phyloP scores from a whole-genome alignment of 2,113 vertebrate genomes.

The Euleptes europaea region DNA sequence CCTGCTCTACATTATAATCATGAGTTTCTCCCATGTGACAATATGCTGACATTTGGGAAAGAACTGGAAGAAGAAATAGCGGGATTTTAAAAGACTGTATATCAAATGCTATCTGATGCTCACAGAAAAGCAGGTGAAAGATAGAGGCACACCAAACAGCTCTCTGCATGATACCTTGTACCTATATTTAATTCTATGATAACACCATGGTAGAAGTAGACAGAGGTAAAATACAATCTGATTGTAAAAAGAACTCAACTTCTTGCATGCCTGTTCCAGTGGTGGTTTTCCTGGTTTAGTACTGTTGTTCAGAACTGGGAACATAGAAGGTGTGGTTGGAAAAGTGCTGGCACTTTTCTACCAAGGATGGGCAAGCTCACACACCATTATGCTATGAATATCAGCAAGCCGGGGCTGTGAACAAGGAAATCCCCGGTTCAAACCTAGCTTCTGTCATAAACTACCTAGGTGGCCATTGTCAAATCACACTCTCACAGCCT shows the following conservation, averaged over 20 bases:
- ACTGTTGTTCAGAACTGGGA: background rate
- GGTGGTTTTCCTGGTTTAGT: background rate
- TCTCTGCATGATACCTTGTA: background rate
- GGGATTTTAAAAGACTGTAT: constrained; percentile 53
- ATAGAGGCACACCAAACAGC: no score
- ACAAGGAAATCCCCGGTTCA: no score
- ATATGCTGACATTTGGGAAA: constrained; percentile 32
- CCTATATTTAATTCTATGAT: background rate
- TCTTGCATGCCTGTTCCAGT: background rate
- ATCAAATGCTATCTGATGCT: background rate
- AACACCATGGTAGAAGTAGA: background rate
- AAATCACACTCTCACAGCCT: no score
- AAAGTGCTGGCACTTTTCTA: background rate
- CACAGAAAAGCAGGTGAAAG: background rate
- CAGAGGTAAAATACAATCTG: background rate
- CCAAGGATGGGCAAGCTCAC: no score
- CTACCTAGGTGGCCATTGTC: no score
- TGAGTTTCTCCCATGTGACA: background rate
- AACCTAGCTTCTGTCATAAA: no score
- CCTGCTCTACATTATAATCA: constrained; percentile 4
- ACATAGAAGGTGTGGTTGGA: background rate
- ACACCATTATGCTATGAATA: no score
- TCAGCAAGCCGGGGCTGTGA: no score
- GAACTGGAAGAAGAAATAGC: constrained; percentile 27
- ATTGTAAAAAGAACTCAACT: no score